Percentiles rank a stretch among this genome's conserved stretches.
phyloP scores from a whole-genome alignment of 2,113 vertebrate genomes.

The Pristiophorus japonicus region DNA sequence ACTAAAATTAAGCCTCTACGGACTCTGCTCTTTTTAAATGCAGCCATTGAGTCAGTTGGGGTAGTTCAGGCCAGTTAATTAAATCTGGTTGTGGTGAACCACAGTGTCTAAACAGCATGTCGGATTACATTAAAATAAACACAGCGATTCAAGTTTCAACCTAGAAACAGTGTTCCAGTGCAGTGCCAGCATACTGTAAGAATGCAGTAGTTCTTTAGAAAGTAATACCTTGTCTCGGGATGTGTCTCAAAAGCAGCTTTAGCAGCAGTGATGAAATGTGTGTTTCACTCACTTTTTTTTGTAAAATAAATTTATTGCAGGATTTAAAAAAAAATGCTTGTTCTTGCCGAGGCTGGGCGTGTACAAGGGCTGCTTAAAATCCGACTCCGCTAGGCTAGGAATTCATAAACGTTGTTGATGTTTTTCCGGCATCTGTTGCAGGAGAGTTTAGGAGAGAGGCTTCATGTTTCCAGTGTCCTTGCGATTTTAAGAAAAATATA shows the following conservation, averaged over 20 bases:
- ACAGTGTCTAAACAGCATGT: constrained; percentile 26
- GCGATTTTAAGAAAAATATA: neutral
- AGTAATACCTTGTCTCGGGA: neutral
- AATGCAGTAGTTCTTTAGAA: neutral
- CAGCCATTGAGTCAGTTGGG: constrained; percentile 1
- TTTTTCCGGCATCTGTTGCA: neutral
- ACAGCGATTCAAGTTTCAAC: constrained; percentile 12
- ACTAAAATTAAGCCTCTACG: neutral
- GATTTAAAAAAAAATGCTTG: neutral
- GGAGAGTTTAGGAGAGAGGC: neutral
- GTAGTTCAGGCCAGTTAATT: constrained; percentile 11
- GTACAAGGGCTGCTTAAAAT: no score
- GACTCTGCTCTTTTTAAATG: neutral
- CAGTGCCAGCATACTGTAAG: neutral
- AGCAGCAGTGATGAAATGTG: neutral
- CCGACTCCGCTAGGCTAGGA: neutral
- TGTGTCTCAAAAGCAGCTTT: neutral
- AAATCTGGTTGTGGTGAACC: constrained; percentile 15
- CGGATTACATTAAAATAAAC: constrained; percentile 13
- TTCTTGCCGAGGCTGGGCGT: neutral
- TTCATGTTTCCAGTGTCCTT: neutral
- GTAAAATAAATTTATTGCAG: neutral
- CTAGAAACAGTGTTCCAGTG: neutral
- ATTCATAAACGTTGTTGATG: neutral
- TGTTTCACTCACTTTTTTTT: neutral